Conservation (phyloP, 2,113 vertebrate genomes). For the Myotis brandtii region DNA sequence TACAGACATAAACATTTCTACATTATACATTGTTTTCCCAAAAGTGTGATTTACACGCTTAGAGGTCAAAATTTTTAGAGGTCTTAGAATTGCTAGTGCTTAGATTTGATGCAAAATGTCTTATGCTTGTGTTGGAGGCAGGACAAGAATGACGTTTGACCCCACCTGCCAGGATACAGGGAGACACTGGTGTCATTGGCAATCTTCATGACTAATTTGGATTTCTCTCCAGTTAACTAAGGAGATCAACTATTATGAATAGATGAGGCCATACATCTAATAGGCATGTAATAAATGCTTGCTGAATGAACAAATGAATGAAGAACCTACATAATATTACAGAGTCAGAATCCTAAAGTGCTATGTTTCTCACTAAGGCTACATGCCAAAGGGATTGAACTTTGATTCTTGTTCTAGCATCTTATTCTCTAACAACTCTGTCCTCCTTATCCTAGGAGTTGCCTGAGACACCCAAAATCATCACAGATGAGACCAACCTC, state of each 20-base stretch:
- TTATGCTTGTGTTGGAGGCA: too few species aligned
- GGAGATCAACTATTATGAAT: conserved; percentile 2
- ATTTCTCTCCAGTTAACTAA: conserved; percentile 53
- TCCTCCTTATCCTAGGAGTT: conserved; percentile 66
- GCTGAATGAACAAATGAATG: background rate
- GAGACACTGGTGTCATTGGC: background rate
- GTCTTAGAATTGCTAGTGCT: background rate
- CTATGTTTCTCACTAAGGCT: background rate
- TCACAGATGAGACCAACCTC: conserved; percentile 20
- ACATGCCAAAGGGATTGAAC: background rate
- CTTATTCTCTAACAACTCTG: background rate
- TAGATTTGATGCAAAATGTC: background rate
- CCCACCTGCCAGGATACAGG: background rate
- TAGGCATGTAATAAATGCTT: conserved; percentile 11
- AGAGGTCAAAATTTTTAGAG: background rate
- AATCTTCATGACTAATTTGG: conserved; percentile 22
- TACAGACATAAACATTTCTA: background rate
- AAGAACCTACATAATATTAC: background rate
- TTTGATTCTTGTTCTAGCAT: background rate
- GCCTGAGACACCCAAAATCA: conserved; percentile 47
- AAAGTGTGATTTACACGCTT: background rate
- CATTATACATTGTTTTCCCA: background rate
- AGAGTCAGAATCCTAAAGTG: background rate
- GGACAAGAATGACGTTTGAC: too few species aligned
- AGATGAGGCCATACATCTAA: background rate